phyloP scores from a whole-genome alignment of 2,888 invertebrate genomes.

The Seira musarum region DNA sequence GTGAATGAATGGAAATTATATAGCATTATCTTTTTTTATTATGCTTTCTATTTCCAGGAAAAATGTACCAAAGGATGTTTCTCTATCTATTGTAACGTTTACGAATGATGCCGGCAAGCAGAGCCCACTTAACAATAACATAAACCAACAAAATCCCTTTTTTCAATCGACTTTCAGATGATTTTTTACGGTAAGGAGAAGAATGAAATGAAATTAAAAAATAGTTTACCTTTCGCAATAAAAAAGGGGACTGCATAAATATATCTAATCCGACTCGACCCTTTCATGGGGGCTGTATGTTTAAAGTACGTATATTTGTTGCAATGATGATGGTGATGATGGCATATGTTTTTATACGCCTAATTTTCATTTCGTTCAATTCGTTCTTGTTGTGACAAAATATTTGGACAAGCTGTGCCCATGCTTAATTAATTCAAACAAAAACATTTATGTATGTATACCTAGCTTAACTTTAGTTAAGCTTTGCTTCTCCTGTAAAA shows the following conservation, averaged over 20 bases:
- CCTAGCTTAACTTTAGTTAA: too few species aligned
- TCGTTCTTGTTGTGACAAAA: constrained; percentile 9
- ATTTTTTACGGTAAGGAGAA: constrained; percentile 29
- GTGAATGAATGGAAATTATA: too few species aligned
- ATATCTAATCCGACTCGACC: too few species aligned
- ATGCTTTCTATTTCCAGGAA: constrained; percentile 6
- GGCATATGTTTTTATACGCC: too few species aligned
- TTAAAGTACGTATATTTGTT: too few species aligned
- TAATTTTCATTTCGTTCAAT: too few species aligned
- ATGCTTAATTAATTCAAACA: neutral
- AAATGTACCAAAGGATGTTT: neutral
- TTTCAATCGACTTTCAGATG: neutral
- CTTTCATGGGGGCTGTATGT: too few species aligned
- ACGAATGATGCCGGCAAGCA: neutral
- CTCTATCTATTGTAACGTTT: neutral
- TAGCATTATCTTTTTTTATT: too few species aligned
- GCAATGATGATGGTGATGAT: too few species aligned
- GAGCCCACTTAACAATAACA: constrained; percentile 8
- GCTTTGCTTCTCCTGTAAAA: too few species aligned
- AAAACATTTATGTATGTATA: too few species aligned
- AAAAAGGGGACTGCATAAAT: neutral
- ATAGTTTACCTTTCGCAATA: constrained; percentile 4
- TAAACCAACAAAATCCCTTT: neutral
- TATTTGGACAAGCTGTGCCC: constrained; percentile 24
- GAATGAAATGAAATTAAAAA: neutral